Conservation (phyloP, 2,113 vertebrate genomes). For the Dipodomys stephensi region DNA sequence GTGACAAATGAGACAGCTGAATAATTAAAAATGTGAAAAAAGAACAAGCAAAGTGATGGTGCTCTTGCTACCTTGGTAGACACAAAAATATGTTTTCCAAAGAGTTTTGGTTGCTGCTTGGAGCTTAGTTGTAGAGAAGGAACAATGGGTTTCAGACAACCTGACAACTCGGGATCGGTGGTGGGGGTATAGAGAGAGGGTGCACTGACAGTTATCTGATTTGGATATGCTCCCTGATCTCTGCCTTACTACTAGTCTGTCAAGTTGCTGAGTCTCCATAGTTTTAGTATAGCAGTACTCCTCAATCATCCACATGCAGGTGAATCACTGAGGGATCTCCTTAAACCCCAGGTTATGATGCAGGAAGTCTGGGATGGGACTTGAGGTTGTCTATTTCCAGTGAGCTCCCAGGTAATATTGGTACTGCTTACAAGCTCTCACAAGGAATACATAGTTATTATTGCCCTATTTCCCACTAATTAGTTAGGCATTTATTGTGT, state of each 20-base stretch:
- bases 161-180: too few relatives aligned
- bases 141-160: neutral
- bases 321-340: neutral
- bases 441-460: neutral
- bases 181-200: neutral
- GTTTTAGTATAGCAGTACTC: neutral
- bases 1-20: constrained; percentile 77
- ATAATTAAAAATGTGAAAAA: constrained; percentile 79
- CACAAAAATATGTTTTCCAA: neutral
- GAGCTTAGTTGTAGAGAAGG: neutral
- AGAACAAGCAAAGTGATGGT: constrained; percentile 55
- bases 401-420: neutral
- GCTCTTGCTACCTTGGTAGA: constrained; percentile 49
- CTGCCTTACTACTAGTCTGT: neutral
- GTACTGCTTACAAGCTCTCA: neutral
- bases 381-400: neutral
- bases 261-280: neutral
- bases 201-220: neutral
- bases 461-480: neutral
- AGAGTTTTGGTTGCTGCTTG: neutral
- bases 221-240: neutral
- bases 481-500: neutral
- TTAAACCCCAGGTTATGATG: neutral
- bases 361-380: neutral
- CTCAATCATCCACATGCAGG: neutral